Evolutionary conservation across 2,113 vertebrate genomes (phyloP), one percentile per base, ranked within the genome.

Genomic region (Columba livia): DNA sequence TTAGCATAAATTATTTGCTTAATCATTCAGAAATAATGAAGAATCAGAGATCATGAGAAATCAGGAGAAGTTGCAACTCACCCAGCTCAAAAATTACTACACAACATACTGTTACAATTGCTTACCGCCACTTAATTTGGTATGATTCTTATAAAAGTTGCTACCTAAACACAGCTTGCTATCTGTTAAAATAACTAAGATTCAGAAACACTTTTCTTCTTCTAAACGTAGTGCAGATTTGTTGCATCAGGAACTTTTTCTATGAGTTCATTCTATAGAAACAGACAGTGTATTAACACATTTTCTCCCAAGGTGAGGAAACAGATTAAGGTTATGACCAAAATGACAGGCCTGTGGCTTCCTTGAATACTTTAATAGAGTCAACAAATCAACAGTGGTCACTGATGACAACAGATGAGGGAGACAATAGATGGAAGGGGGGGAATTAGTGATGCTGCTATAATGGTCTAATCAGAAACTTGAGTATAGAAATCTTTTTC

Each of bases 221-320:
- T 57, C 62, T 54, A 58, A 69, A 73, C 0, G 1, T 50, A 69
- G 36, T 77, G 56, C 38, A 88, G 38, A 89, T 80, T 67, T 78
- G 53, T 87, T 77, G 69, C 23, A 24, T 85, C 70, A 90, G 66
- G 89, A 95, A 93, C 38, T 92, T 95, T 82, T 83, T 62, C 89
- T 89, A 51, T 80, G 44, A 90, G 42, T 50, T 74, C 60, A 75
- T 58, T 89, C 79, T 93, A 80, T 15, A 89, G 78, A 93, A 96
- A 85, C 21, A 92, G 90, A 85, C 67, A 87, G 58, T 34, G 11
- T 92, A 95, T 91, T 92, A 95, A 93, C 77, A 97, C 90, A 72
- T 96, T 96, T 97, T 96, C 93, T 97, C 72, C 82, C 95, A 97
- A 96, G 95, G 95, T 96, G 90, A 97, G 94, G 96, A 96, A 96